Conservation (phyloP, 2,888 invertebrate genomes). For the Thereva unica region DNA sequence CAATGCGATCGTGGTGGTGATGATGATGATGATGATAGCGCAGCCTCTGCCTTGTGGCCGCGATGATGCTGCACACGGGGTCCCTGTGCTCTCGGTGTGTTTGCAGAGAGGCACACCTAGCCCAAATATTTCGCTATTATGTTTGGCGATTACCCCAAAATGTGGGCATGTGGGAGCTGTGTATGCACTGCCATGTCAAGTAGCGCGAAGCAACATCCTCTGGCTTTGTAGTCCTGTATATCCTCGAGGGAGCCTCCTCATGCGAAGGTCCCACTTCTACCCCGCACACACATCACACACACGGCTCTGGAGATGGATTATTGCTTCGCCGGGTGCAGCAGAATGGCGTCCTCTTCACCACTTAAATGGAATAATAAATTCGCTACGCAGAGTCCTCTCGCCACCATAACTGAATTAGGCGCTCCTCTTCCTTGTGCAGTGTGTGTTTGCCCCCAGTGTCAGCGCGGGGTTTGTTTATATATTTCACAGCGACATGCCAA, state of each 20-base stretch:
- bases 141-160: conserved; percentile 27
- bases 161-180: conserved; percentile 3
- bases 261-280: neutral
- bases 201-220: no score
- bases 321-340: neutral
- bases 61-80: no score
- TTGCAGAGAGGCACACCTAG: conserved; percentile 5
- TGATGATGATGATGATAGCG: no score
- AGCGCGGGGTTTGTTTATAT: conserved; percentile 16
- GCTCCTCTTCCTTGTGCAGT: neutral
- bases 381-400: conserved; percentile 7
- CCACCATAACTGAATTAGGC: conserved; percentile 30
- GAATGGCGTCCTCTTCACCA: neutral
- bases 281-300: neutral
- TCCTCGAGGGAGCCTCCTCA: no score
- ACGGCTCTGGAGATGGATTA: conserved; percentile 19
- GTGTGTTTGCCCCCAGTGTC: no score
- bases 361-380: conserved; percentile 33
- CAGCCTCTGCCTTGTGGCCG: no score
- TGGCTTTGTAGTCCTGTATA: no score
- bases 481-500: neutral
- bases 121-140: conserved; percentile 27
- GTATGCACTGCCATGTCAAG: neutral
- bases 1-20: no score
- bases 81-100: no score